A percentile compares a stretch with the other conserved stretches of the same genome.
Conservation (phyloP, 2,113 vertebrate genomes). For the Syngnathus floridae region DNA sequence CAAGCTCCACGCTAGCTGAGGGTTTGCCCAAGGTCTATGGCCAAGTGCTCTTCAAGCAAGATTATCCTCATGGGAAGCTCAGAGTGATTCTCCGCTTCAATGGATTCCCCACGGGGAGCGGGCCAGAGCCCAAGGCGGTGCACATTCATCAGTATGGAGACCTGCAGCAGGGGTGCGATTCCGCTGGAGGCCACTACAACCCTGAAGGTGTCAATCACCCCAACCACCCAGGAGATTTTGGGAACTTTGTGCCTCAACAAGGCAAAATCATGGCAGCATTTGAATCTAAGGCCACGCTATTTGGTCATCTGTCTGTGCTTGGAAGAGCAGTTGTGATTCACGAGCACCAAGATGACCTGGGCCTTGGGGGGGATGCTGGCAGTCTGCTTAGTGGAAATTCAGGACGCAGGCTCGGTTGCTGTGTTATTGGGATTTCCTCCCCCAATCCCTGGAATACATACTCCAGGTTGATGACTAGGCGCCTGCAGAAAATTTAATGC, state of each 20-base stretch:
- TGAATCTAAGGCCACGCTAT: constrained; percentile 68
- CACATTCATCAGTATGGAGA: constrained; percentile 89
- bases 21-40: constrained; percentile 75
- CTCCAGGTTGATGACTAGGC: constrained; percentile 30
- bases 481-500: constrained; percentile 4
- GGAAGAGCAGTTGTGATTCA: constrained; percentile 87
- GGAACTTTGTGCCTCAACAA: constrained; percentile 77
- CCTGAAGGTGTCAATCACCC: constrained; percentile 75
- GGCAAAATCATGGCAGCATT: constrained; percentile 67
- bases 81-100: constrained; percentile 70
- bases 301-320: constrained; percentile 70
- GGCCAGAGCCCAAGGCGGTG: constrained; percentile 68
- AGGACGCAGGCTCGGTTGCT: constrained; percentile 85
- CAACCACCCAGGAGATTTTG: constrained; percentile 87
- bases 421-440: constrained; percentile 75
- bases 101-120: constrained; percentile 64
- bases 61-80: constrained; percentile 56
- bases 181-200: constrained; percentile 84
- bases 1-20: constrained; percentile 65
- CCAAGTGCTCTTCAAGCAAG: constrained; percentile 77
- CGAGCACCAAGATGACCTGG: constrained; percentile 81
- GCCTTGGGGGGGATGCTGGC: constrained; percentile 75
- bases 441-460: constrained; percentile 64
- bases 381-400: constrained; percentile 87
- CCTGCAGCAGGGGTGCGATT: constrained; percentile 76